These are phyloP conservation scores for Drosophila fulvimacula DNA, from an alignment of 2,888 invertebrate species.

Conservation along the genomic window DNA sequence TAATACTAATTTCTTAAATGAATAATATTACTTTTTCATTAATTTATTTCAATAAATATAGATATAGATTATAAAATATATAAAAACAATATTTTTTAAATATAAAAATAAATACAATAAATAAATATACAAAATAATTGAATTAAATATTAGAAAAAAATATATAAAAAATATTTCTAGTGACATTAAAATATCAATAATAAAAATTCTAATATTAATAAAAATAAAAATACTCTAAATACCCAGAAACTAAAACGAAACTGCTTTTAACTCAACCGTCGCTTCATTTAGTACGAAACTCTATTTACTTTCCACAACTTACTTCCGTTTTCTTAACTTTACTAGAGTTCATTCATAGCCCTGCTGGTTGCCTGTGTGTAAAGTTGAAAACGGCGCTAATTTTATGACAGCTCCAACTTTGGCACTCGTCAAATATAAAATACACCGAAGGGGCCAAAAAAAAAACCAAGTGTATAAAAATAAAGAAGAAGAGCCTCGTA, in stretches of 20 bases:
- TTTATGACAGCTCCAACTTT: constrained; percentile 67
- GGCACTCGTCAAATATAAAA: constrained; percentile 64
- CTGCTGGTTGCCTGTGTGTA: constrained; percentile 33
- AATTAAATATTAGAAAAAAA: neutral
- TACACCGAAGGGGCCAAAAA: constrained; percentile 44
- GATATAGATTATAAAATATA: too few species aligned
- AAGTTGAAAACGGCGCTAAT: constrained; percentile 69
- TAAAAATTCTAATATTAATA: neutral
- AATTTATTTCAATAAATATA: too few species aligned
- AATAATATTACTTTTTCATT: too few species aligned
- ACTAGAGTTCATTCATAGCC: neutral
- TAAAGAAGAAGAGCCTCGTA: neutral
- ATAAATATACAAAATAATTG: neutral
- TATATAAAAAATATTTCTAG: neutral
- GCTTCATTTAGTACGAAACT: neutral
- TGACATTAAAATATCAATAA: too few species aligned
- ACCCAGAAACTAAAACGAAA: neutral
- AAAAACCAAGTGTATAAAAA: neutral
- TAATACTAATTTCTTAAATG: too few species aligned
- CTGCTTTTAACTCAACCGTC: neutral
- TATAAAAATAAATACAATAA: neutral
- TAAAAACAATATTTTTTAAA: too few species aligned
- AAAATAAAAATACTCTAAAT: neutral
- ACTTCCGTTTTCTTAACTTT: constrained; percentile 20
- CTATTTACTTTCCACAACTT: constrained; percentile 36